phyloP scores from a whole-genome alignment of 2,888 invertebrate species.

The Anagyrus pseudococci region DNA sequence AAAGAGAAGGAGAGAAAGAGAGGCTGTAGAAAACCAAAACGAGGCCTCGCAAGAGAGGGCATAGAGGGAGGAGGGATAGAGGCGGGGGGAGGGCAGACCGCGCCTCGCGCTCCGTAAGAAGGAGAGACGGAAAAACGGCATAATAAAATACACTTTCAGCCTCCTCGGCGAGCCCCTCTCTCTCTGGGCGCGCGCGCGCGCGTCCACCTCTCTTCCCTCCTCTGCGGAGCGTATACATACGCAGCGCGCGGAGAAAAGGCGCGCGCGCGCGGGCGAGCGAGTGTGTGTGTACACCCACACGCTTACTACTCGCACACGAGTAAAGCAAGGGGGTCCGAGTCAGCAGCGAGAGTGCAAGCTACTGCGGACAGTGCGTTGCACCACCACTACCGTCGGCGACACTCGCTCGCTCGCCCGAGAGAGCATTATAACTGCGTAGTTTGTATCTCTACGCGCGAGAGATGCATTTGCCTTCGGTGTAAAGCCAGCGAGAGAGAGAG shows the following conservation, averaged over 20 bases:
- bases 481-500: slow-evolving; percentile 4
- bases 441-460: slow-evolving; percentile 43
- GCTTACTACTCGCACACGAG: no score
- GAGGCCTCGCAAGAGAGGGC: no score
- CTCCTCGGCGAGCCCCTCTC: slow-evolving; percentile 12
- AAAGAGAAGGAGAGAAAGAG: background rate
- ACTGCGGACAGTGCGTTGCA: slow-evolving; percentile 32
- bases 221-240: background rate
- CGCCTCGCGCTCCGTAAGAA: slow-evolving; percentile 5
- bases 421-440: slow-evolving; percentile 54
- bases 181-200: slow-evolving; percentile 4
- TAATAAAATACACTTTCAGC: slow-evolving; percentile 38
- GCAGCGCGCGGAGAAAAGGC: slow-evolving; percentile 18
- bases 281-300: slow-evolving; percentile 21
- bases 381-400: slow-evolving; percentile 44
- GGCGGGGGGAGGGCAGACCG: background rate
- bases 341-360: slow-evolving; percentile 13
- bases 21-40: slow-evolving; percentile 8
- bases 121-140: slow-evolving; percentile 29
- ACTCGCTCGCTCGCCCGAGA: slow-evolving; percentile 41
- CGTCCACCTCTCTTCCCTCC: slow-evolving; percentile 4
- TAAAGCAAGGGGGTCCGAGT: background rate
- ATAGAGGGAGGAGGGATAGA: background rate
- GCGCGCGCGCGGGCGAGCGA: slow-evolving; percentile 10
- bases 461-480: slow-evolving; percentile 10